Base-by-base conservation (phyloP, 2,797 vertebrate genomes). In the Crossoptilon crossoptilon region DNA sequence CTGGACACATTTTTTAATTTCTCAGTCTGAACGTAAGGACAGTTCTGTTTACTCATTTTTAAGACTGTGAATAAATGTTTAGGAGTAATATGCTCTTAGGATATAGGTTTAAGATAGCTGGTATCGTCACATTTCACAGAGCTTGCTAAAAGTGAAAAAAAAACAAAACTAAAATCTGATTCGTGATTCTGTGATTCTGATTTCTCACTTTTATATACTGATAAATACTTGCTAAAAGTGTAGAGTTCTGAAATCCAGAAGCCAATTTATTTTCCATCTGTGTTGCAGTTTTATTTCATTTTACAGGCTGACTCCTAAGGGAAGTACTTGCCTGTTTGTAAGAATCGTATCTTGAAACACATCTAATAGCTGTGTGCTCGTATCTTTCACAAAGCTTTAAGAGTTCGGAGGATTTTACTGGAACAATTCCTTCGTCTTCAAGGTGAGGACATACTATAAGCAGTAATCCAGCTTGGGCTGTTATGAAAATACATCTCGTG, bases 341-440 rank as follows among this genome's bases (percentile, higher is more conserved):
- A 73, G 71, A 94, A 73, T 49, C 2, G 0, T 41, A 58, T 53
- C 51, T 70, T 53, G 21, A 86, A 88, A 81, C 59, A 48, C 51
- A 68, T 89, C 59, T 51, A 88, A 72, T 39, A 91, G 66, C 35
- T 77, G 46, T 78, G 14, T n/a, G 53, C 71, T 41, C 35, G 31
- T 7, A 8, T 69, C 67, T 88, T 86, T 68, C 74, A 55, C 23
- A 39, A 62, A 41, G 11, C 56, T 87, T 83, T 70, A 87, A 76
- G 59, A 73, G 84, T 86, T 23, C 70, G 41, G 60, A 89, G 11
- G 44, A 48, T 59, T 78, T 67, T 86, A 9, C 11, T 63, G 22
- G 56, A 94, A 73, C 46, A 86, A 49, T 60, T 82, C 67, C 43
- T 90, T 87, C 37, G 23, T 89, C 41, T 26, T 85, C 63, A 91